Evolutionary conservation across 2,888 invertebrate species (phyloP), one percentile per base, ranked within the genome.

Genomic region (Hyposoter dolosus): DNA sequence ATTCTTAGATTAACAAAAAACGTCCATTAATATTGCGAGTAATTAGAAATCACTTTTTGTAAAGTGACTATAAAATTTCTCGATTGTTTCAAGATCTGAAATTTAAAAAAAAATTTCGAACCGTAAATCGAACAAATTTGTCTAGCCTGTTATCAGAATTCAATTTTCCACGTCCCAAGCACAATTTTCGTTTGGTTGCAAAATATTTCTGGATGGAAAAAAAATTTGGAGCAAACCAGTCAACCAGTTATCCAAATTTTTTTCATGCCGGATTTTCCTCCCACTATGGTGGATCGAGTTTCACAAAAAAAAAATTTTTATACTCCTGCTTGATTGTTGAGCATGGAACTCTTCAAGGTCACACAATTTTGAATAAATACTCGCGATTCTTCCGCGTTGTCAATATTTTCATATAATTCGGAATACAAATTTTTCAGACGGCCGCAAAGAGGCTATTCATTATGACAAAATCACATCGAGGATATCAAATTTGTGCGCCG

Each of bases 391-490:
- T 19, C 10, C 10, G 10, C 9, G n/a, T 9, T 1, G 5, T 9
- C 2, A 2, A 9, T 56, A 60, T 60, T 60, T 28, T 5, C 35
- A 28, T 60, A 19, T 19, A 6, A 28, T 60, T 60, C 4, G 23
- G 12, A 60, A 15, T 1, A 60, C n/a, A 0, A 7, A 35, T 50
- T 66, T 92, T 93, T 19, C 90, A 98, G 98, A 97, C 95, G 99
- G 99, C 0, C 96, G 98, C 77, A 96, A 97, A 92, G 99, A 99
- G 93, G 97, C 97, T 90, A 98, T 99, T 0, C 98, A 98, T 94
- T 97, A 99, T 93, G 99, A 99, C 94, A 99, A 99, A 95, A 99
- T 99, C 86, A 99, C 99, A 0, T 98, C 98, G 0, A 96, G 99
- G 91, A 98, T 99, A 72, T 97, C 97, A 91, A 99, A 99, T 93